Percentiles rank a stretch among this genome's conserved stretches.
These are phyloP conservation scores for Pitangus sulphuratus DNA, from an alignment of 2,797 vertebrate species.

Conservation along the genomic window DNA sequence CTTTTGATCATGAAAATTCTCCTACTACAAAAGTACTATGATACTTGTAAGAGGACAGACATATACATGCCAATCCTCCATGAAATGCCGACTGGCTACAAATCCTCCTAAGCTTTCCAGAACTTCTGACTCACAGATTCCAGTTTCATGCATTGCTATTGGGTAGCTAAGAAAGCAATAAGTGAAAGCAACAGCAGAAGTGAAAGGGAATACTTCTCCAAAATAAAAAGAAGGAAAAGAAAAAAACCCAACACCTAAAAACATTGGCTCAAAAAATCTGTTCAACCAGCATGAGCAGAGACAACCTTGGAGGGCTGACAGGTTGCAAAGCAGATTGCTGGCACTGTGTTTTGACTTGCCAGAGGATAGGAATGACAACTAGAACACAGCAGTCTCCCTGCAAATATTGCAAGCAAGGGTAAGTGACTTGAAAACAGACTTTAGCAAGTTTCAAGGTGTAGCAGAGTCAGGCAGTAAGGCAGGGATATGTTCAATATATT, in stretches of 20 bases:
- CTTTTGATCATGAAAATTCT: background rate
- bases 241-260: background rate
- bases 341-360: slow-evolving; percentile 13
- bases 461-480: background rate
- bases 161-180: background rate
- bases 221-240: background rate
- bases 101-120: background rate
- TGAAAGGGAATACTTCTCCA: background rate
- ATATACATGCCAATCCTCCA: background rate
- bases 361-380: background rate
- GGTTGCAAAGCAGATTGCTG: slow-evolving; percentile 14
- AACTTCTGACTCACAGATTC: background rate
- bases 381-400: background rate
- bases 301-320: slow-evolving; percentile 28
- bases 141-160: background rate
- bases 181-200: background rate
- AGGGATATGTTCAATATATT: background rate
- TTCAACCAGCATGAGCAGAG: slow-evolving; percentile 1
- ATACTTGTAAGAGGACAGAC: background rate
- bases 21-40: background rate
- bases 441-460: background rate
- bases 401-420: slow-evolving; percentile 6
- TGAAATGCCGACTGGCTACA: background rate
- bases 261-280: slow-evolving; percentile 4
- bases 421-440: slow-evolving; percentile 6